phyloP scores from a whole-genome alignment of 1,140 invertebrate genomes.

The Pogonus chalceus region DNA sequence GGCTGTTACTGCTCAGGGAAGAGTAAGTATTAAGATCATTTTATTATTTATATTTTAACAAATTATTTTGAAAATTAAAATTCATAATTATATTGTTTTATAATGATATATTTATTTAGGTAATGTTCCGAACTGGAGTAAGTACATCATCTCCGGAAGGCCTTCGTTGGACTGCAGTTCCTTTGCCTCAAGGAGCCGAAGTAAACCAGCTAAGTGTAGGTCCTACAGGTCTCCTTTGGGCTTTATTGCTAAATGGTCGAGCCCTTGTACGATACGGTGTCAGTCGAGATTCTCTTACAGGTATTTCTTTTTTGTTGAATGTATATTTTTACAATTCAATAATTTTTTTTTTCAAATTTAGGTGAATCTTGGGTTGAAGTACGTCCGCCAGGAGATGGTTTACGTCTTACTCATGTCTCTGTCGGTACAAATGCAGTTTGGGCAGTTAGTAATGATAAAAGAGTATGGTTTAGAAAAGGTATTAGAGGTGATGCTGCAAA shows the following conservation, averaged over 20 bases:
- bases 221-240: constrained; percentile 75
- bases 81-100: constrained; percentile 12
- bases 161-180: constrained; percentile 65
- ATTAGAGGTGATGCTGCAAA: constrained; percentile 60
- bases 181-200: constrained; percentile 63
- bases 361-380: constrained; percentile 74
- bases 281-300: constrained; percentile 59
- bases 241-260: constrained; percentile 68
- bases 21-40: constrained; percentile 40
- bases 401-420: constrained; percentile 63
- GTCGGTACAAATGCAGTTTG: constrained; percentile 79
- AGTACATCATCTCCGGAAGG: constrained; percentile 74
- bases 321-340: too few relatives aligned
- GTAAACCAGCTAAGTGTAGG: constrained; percentile 75
- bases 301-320: constrained; percentile 27
- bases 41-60: constrained; percentile 7
- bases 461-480: constrained; percentile 84
- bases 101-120: constrained; percentile 35
- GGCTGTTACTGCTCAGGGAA: constrained; percentile 81
- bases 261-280: constrained; percentile 69
- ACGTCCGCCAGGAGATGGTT: constrained; percentile 56
- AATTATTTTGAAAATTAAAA: constrained; percentile 3
- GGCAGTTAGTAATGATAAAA: constrained; percentile 72
- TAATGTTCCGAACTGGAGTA: constrained; percentile 76
- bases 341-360: too few relatives aligned